Base-by-base conservation (phyloP, 2,797 vertebrate genomes). In the Vultur gryphus region DNA sequence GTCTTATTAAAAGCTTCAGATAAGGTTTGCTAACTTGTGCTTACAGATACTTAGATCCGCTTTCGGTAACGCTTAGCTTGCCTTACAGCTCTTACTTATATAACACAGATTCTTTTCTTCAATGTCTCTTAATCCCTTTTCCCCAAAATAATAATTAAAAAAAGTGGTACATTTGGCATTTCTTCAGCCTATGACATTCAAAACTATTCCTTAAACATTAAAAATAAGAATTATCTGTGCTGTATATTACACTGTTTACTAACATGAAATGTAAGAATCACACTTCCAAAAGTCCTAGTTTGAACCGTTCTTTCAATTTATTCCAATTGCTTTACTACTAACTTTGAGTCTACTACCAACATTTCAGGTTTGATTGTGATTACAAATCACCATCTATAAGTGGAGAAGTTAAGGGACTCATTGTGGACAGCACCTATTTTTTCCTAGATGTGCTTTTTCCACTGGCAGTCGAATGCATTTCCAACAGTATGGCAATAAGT, bases 81-180 rank as follows among this genome's bases (percentile, higher is more conserved):
- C 64, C 72, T 82, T 81, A 85, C 15, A 8, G 39, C 52, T 93
- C 84, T 81, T 39, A 37, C 29, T 46, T 49, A 44, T 1, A 16
- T 26, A 89, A 89, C 24, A 81, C 65, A 91, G 66, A 58, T 69
- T 62, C 20, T 85, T 92, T 77, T 75, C 87, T 59, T 91, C 46
- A 54, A n/a, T 55, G 29, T 87, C 90, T 95, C 89, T 89, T 96
- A 92, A 92, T 95, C 93, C 92, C 93, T 97, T 97, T 93, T 95
- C 87, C 70, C 80, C 19, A 75, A 90, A 96, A 86, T 35, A 85
- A 57, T 84, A 77, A 89, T 66, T 82, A 96, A 88, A 94, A 41
- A 67, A 90, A 66, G 52, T 91, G 67, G 85, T 92, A 91, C 41
- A 87, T 94, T 81, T 96, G 94, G 93, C 83, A 97, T 95, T 93